Evolutionary conservation across 2,888 invertebrate genomes (phyloP), one percentile per base, ranked within the genome.

Genomic region (Pyrrhosoma nymphula): DNA sequence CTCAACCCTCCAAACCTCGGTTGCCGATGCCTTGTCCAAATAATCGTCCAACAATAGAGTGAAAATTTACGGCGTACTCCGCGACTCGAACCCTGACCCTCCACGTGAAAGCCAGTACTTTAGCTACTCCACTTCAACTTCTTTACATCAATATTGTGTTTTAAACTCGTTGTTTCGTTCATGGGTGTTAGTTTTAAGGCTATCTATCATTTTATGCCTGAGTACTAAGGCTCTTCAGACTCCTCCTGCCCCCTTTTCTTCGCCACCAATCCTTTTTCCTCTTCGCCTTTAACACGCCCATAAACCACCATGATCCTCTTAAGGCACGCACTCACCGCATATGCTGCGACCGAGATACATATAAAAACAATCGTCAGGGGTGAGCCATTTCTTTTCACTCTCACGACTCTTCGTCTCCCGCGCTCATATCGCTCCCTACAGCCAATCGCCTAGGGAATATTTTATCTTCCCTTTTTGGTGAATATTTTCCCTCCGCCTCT

Each of bases 331-430:
- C 60, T 47, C n/a, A 35, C 82, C 82, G 30, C 82, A 82, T 82
- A 12, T 82, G 30, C 82, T 35, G 30, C 82, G 82, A 18, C 16
- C 35, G 82, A 82, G 26, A 82, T 82, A 82, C 82, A 18, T 35
- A 82, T 35, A 35, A 82, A 82, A 82, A 35, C 82, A 82, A 82
- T 82, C 82, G 35, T 35, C 35, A 14, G 35, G 82, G 82, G 30
- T 35, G 82, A 30, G 82, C 82, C 82, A 35, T 82, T n/a, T 82
- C 82, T 82, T 82, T 82, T 82, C 82, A 82, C 82, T 35, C 82
- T 82, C 82, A 16, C 82, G 82, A 82, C 35, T 82, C 35, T 82
- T 82, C 35, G 82, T 82, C 82, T 82, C 82, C 82, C 30, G 6
- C 26, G 12, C 35, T 35, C 82, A 35, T 82, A n/a, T 12, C n/a